Conservation (phyloP, 2,113 vertebrate species). For the Cepphus grylle region DNA sequence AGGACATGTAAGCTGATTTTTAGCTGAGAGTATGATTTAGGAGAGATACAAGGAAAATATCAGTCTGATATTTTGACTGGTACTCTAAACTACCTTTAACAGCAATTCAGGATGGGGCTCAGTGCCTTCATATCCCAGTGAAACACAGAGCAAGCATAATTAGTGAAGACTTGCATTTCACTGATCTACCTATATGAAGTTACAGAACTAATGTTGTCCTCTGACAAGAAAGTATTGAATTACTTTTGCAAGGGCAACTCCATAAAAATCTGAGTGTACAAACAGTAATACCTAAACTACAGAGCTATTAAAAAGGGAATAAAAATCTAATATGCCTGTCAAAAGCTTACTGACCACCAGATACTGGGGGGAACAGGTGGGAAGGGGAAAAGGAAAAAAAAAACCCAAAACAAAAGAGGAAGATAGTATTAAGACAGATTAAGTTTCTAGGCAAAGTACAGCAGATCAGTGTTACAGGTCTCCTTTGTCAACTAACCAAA, state of each 20-base stretch:
- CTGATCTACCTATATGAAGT: neutral
- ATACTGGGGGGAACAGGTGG: accelerated
- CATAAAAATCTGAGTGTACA: neutral
- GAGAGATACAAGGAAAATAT: neutral
- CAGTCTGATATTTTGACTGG: neutral
- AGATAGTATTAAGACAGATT: neutral
- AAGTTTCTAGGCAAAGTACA: neutral
- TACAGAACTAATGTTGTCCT: neutral
- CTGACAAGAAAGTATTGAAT: neutral
- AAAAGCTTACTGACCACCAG: neutral
- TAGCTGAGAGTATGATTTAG: neutral
- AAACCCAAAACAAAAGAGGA: neutral
- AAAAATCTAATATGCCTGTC: neutral
- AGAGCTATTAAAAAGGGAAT: neutral
- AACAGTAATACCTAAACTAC: neutral
- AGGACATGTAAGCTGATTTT: neutral
- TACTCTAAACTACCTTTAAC: neutral
- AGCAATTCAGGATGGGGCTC: neutral
- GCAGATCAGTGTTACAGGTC: neutral
- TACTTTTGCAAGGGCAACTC: neutral
- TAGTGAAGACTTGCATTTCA: neutral
- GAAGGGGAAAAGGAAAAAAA: accelerated
- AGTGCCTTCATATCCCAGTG: accelerated
- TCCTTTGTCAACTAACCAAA: neutral
- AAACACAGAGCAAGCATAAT: neutral